Conservation (phyloP, 2,113 vertebrate genomes). For the Trogon surrucura region DNA sequence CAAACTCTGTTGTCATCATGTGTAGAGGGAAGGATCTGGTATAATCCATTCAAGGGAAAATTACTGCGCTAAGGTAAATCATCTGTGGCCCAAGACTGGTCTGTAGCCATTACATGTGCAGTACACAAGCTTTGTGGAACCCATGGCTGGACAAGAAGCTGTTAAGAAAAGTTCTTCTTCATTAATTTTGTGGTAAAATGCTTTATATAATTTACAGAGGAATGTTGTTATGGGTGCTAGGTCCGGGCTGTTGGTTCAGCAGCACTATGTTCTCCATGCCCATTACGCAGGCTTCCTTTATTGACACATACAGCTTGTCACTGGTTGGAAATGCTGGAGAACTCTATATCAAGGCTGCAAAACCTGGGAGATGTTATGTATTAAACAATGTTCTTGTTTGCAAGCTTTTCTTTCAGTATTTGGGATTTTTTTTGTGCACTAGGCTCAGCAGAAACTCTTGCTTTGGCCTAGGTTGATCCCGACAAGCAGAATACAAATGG, state of each 20-base stretch:
- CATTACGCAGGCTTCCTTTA: background rate
- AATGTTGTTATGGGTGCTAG: background rate
- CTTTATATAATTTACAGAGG: background rate
- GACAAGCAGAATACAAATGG: background rate
- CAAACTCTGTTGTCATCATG: background rate
- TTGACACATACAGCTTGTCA: background rate
- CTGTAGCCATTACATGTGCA: background rate
- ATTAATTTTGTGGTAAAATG: background rate
- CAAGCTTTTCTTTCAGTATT: background rate
- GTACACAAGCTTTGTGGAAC: background rate
- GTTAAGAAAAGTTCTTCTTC: background rate
- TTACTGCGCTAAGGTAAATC: background rate
- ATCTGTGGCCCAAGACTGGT: background rate
- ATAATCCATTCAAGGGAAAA: background rate
- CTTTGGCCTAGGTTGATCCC: constrained; percentile 14
- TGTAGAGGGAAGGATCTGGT: background rate
- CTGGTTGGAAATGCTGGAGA: background rate
- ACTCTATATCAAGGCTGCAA: background rate
- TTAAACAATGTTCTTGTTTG: background rate
- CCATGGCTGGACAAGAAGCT: background rate
- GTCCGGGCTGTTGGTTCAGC: background rate
- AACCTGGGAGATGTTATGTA: background rate
- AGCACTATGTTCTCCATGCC: background rate
- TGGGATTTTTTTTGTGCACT: background rate
- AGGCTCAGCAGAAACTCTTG: background rate